Percentiles rank a stretch among this genome's conserved stretches.
Evolutionary conservation across 1,140 invertebrate genomes (phyloP).

Genomic region (Coptotermes formosanus): DNA sequence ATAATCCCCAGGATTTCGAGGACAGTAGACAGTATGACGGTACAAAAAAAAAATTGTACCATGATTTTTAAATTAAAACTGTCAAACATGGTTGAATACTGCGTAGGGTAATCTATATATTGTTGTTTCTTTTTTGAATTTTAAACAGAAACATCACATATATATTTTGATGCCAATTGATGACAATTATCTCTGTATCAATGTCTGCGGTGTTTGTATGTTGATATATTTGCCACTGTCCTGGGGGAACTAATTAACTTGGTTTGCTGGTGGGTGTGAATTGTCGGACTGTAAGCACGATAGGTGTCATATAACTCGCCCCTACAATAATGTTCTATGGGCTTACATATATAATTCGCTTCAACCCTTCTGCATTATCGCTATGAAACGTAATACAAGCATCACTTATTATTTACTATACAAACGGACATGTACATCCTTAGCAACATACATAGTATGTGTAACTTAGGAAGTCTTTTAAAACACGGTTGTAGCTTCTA

Average conservation of each 20-base stretch:
- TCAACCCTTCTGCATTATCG: background rate
- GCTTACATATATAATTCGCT: background rate
- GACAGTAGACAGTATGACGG: background rate
- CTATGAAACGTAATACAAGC: background rate
- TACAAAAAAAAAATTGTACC: background rate
- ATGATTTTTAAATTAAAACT: slow-evolving; percentile 12
- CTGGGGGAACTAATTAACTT: slow-evolving; percentile 1
- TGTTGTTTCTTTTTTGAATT: background rate
- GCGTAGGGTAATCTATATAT: background rate
- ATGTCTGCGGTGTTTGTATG: background rate
- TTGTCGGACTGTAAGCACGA: background rate
- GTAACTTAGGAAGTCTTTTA: too few relatives aligned
- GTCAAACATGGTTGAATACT: background rate
- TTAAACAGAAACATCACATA: background rate
- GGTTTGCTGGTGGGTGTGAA: background rate
- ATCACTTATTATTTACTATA: background rate
- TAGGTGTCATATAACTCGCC: background rate
- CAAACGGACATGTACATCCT: too few relatives aligned
- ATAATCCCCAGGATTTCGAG: background rate
- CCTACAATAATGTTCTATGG: background rate
- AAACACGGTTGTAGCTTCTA: too few relatives aligned
- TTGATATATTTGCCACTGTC: background rate
- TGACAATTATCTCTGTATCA: background rate
- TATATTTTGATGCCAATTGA: background rate
- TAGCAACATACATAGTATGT: too few relatives aligned